phyloP scores from a whole-genome alignment of 2,888 invertebrate species.

The Clanis bilineata region DNA sequence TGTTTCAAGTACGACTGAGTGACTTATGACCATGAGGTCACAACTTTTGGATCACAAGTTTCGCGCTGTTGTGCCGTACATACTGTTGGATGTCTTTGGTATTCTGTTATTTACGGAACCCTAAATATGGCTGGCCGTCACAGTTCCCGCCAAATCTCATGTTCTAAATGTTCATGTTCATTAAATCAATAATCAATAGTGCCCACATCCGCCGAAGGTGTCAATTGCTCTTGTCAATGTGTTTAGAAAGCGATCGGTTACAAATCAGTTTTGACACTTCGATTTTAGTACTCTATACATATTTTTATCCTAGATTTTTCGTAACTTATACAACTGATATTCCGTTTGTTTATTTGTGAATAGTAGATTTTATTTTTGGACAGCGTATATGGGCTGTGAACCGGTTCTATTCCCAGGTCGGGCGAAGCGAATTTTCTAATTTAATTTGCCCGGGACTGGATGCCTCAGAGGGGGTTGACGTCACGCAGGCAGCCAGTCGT shows the following conservation, averaged over 20 bases:
- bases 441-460: too few species aligned
- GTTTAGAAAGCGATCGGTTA: slow-evolving; percentile 13
- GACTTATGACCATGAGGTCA: too few species aligned
- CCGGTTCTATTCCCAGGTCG: too few species aligned
- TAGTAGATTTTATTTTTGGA: not conserved
- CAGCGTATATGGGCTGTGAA: too few species aligned
- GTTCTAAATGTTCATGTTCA: slow-evolving; percentile 3
- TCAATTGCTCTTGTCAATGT: slow-evolving; percentile 13
- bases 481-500: too few species aligned
- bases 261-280: not conserved
- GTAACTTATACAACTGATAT: not conserved
- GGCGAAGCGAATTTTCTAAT: too few species aligned
- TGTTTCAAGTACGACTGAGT: too few species aligned
- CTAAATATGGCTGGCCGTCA: not conserved
- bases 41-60: too few species aligned
- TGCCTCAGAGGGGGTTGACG: too few species aligned
- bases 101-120: too few species aligned
- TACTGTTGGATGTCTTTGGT: too few species aligned
- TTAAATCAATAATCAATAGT: slow-evolving; percentile 14
- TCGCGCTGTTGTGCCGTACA: too few species aligned
- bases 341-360: not conserved
- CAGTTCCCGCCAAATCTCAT: slow-evolving; percentile 1
- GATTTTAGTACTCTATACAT: not conserved
- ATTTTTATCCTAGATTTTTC: slow-evolving; percentile 10
- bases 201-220: slow-evolving; percentile 8